Evolutionary conservation across 2,888 invertebrate genomes (phyloP).

Genomic region (Thecophora atra): DNA sequence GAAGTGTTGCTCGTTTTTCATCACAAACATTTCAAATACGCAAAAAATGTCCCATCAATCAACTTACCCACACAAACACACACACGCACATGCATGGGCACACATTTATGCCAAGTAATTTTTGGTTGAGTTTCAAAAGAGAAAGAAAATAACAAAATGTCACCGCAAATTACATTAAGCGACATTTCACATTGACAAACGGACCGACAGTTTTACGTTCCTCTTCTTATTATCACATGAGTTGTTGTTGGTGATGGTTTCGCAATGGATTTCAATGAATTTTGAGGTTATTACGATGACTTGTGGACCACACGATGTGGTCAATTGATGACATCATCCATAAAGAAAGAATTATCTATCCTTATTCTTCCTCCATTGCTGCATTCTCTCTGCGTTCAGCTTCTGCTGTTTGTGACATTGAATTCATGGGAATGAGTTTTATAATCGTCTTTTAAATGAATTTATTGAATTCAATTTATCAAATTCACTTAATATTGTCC

Average conservation of each 20-base stretch:
- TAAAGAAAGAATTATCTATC: background rate
- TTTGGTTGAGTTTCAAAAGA: background rate
- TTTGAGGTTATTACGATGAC: background rate
- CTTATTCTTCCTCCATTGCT: background rate
- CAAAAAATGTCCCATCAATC: too few species aligned
- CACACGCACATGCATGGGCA: too few species aligned
- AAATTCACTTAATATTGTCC: conserved; percentile 15
- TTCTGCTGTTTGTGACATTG: too few species aligned
- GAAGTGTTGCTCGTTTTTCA: too few species aligned
- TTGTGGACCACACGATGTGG: conserved; percentile 19
- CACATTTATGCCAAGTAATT: too few species aligned
- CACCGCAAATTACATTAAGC: conserved; percentile 18
- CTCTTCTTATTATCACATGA: too few species aligned
- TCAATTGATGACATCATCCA: too few species aligned
- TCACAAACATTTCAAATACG: too few species aligned
- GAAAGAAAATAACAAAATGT: conserved; percentile 17
- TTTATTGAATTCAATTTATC: conserved; percentile 33
- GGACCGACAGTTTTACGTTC: conserved; percentile 20
- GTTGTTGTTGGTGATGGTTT: background rate
- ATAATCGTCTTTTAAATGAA: too few species aligned
- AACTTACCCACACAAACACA: too few species aligned
- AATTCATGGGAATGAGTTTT: too few species aligned
- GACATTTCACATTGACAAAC: conserved; percentile 22
- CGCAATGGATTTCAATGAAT: background rate
- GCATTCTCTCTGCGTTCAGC: background rate